Conservation (phyloP, 2,113 vertebrate species). For the Leucoraja erinaceus region DNA sequence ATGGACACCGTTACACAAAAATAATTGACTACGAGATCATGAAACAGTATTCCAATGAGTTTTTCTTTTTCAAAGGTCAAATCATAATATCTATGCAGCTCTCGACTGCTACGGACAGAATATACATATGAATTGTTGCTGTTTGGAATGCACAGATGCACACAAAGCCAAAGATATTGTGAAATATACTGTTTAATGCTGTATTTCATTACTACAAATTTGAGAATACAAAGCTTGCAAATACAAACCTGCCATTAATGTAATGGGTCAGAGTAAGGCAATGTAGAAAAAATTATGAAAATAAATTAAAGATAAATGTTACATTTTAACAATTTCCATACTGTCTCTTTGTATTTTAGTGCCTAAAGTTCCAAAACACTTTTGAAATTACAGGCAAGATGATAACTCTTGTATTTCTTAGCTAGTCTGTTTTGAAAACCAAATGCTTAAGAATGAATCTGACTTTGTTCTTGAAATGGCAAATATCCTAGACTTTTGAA, state of each 20-base stretch:
- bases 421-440: background rate
- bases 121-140: background rate
- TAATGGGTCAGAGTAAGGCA: background rate
- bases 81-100: background rate
- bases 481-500: background rate
- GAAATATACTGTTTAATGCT: background rate
- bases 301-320: slow-evolving; percentile 10
- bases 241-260: background rate
- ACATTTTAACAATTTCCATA: background rate
- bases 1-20: background rate
- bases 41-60: background rate
- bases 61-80: background rate
- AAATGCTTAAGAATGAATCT: too few species aligned
- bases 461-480: too few species aligned
- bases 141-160: background rate
- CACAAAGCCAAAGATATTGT: slow-evolving; percentile 9
- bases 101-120: background rate
- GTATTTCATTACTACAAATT: background rate
- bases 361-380: background rate
- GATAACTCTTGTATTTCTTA: background rate
- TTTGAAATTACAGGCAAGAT: background rate
- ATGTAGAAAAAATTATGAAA: background rate
- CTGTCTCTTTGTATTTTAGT: background rate
- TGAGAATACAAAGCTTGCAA: background rate
- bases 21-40: background rate